These are phyloP conservation scores for Oeneis ivallda DNA, from an alignment of 2,888 invertebrate species.

Conservation along the genomic window DNA sequence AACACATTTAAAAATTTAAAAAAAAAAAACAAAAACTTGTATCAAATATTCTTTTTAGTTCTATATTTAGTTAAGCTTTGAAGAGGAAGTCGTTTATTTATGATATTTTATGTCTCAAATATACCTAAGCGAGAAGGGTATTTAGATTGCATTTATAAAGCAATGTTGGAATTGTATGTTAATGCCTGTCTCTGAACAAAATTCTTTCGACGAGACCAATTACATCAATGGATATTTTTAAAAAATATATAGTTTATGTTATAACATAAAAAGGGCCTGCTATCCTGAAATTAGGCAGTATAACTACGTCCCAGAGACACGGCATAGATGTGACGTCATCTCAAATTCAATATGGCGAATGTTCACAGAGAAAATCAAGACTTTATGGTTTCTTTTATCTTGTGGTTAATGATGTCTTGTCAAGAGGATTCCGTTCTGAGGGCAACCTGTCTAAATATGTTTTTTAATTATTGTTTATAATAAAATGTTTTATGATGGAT, in stretches of 20 bases:
- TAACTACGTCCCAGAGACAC: background rate
- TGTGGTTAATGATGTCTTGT: background rate
- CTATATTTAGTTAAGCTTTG: conserved; percentile 16
- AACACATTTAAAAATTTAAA: background rate
- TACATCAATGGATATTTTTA: background rate
- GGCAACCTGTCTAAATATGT: conserved; percentile 62
- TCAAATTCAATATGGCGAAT: conserved; percentile 1
- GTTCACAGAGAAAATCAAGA: background rate
- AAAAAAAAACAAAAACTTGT: conserved; percentile 4
- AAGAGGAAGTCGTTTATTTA: conserved; percentile 30
- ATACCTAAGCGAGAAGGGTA: conserved; percentile 44
- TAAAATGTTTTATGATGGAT: conserved; percentile 74
- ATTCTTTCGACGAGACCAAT: conserved; percentile 9
- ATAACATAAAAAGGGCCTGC: background rate
- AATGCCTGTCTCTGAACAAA: conserved; percentile 28
- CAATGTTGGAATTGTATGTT: conserved; percentile 69
- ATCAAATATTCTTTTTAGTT: conserved; percentile 12
- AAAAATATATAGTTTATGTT: no score
- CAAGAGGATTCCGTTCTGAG: conserved; percentile 41
- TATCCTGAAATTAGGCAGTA: background rate
- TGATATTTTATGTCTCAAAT: conserved; percentile 37
- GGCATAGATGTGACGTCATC: background rate
- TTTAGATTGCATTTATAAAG: conserved; percentile 73
- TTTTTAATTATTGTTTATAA: conserved; percentile 77
- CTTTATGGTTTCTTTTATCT: no score